These are phyloP conservation scores for Hydrozoanthus tunicans DNA, from an alignment of 64 coral and sea anemone genomes.

Conservation along the genomic window DNA sequence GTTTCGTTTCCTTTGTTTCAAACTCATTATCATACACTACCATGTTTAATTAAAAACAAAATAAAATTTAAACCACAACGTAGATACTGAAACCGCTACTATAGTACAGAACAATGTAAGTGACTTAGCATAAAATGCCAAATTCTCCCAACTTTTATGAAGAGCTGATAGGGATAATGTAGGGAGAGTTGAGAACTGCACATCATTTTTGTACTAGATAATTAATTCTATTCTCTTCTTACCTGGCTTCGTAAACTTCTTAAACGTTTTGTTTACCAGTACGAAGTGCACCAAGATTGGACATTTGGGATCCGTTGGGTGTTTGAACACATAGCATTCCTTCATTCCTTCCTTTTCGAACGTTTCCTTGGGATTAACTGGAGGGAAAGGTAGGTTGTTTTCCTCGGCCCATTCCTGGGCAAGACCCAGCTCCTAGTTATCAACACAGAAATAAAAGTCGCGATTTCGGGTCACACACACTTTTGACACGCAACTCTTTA, in stretches of 20 bases:
- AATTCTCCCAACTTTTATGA: no score
- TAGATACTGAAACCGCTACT: neutral
- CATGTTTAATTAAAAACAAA: no score
- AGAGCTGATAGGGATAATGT: no score
- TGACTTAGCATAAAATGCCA: no score
- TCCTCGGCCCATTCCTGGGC: constrained; percentile 71
- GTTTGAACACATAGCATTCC: constrained; percentile 80
- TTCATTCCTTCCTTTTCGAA: constrained; percentile 73
- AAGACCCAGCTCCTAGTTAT: constrained; percentile 47
- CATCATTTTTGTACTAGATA: neutral
- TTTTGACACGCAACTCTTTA: no score
- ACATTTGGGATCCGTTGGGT: constrained; percentile 68
- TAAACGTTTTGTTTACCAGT: constrained; percentile 75
- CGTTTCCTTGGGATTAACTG: constrained; percentile 70
- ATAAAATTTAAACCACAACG: no score
- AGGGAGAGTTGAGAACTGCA: no score
- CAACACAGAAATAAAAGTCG: neutral
- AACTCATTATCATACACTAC: no score
- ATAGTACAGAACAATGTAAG: neutral
- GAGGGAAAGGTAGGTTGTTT: constrained; percentile 80
- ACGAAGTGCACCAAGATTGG: constrained; percentile 83
- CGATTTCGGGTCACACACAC: neutral
- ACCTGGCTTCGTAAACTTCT: constrained; percentile 73
- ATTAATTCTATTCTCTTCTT: neutral
- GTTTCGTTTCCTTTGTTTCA: no score